Evolutionary conservation across 1,140 invertebrate genomes (phyloP), one percentile per base, ranked within the genome.

Genomic region (Latrodectus geometricus): DNA sequence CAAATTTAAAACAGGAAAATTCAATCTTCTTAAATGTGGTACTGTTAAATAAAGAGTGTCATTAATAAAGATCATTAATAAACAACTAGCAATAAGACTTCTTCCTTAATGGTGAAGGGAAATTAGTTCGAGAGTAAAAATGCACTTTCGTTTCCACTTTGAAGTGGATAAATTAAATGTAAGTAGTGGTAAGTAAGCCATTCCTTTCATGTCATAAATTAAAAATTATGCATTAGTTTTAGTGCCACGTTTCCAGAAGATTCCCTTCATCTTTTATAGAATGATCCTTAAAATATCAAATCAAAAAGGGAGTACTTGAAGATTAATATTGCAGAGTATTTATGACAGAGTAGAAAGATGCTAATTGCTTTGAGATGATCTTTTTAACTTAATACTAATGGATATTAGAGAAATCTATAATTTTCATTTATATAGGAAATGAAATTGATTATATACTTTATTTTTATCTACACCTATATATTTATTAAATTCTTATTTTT

Each of bases 61-160:
- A 74, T 74, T 74, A 74, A 74, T 74, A 52, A 74, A 74, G 72
- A 54, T 52, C 72, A 74, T 74, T 74, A 74, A 74, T 74, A 74
- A 74, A 74, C 72, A 52, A 52, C 72, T n/a, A 52, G 72, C 72
- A 20, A 17, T 74, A 74, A 20, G 49, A 74, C 50, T 48, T 74
- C 72, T 61, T 74, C 49, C 20, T 74, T 52, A 74, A 54, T 9
- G 49, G 17, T 20, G 15, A 11, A 52, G n/a, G 15, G 50, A 52
- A 74, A 52, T 74, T 52, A 52, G 14, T 52, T 52, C 20, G 20
- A 49, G 49, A 12, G 48, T 50, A 74, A 74, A 74, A 74, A 50
- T 1, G 35, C 35, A 9, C 72, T 52, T 52, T 74, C 72, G 15
- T 61, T 61, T 61, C 17, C 54, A 11, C 50, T 74, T 74, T 74